Conservation (phyloP, 2,113 vertebrate species). For the Promerops cafer region DNA sequence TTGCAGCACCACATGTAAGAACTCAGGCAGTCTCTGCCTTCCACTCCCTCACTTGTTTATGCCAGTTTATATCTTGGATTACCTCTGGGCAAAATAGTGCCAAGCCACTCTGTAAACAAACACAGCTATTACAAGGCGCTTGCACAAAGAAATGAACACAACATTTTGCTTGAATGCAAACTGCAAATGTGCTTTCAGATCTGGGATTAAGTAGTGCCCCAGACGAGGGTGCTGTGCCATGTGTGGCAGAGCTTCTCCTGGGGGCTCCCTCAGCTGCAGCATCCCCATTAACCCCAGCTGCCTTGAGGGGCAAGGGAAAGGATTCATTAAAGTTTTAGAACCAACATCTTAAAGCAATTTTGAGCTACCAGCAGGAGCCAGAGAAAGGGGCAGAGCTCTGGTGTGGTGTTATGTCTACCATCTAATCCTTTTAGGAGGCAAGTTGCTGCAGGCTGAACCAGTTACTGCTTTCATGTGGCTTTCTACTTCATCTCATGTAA, state of each 20-base stretch:
- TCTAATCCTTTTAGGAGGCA: conserved; percentile 11
- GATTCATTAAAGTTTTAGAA: not conserved
- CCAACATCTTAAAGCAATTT: conserved; percentile 42
- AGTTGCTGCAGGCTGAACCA: conserved; percentile 7
- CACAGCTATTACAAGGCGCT: not conserved
- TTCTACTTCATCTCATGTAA: conserved; percentile 8
- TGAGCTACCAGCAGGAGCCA: conserved; percentile 10
- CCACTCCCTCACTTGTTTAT: not conserved
- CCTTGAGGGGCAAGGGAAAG: not conserved
- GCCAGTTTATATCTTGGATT: not conserved
- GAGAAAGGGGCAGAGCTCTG: not conserved
- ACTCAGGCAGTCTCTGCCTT: not conserved
- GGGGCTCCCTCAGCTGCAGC: not conserved
- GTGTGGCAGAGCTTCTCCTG: not conserved
- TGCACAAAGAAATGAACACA: not conserved
- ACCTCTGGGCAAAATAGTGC: not conserved
- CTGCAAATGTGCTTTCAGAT: not conserved
- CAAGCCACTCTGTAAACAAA: conserved; percentile 21
- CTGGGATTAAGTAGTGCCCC: not conserved
- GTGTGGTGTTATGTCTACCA: not conserved
- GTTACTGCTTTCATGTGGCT: conserved; percentile 34
- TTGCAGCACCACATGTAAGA: not conserved
- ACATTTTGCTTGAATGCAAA: not conserved
- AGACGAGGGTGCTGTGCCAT: not conserved
- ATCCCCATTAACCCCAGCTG: not conserved